Percentiles rank a stretch among this genome's conserved stretches.
Conservation (phyloP, 2,113 vertebrate species). For the Tympanuchus pallidicinctus region DNA sequence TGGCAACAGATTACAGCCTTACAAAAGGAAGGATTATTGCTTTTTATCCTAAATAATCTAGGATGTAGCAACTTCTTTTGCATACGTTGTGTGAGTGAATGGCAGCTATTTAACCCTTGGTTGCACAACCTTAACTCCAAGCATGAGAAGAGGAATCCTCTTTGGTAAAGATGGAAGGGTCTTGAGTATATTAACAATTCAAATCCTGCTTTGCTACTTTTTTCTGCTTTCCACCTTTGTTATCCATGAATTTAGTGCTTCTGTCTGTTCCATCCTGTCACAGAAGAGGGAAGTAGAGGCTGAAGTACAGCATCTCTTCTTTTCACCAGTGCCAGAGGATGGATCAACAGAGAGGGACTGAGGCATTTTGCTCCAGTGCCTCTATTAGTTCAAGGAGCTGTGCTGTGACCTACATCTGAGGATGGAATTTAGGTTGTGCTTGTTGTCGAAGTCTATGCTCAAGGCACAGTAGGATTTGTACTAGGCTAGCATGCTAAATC, state of each 20-base stretch:
- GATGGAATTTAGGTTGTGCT: not conserved
- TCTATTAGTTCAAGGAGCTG: not conserved
- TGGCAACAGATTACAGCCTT: slow-evolving; percentile 41
- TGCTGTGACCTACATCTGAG: not conserved
- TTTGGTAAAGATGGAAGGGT: not conserved
- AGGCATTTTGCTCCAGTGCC: not conserved
- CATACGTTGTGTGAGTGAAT: not conserved
- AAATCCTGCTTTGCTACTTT: not conserved
- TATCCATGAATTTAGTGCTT: not conserved
- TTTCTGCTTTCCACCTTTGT: not conserved
- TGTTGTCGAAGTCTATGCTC: not conserved
- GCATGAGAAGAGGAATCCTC: not conserved
- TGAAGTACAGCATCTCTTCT: not conserved
- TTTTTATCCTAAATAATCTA: slow-evolving; percentile 40
- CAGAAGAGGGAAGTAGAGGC: not conserved
- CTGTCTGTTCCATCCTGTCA: fast-evolving
- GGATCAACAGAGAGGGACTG: not conserved
- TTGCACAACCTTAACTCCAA: not conserved
- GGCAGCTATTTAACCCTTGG: not conserved
- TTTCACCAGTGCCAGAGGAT: not conserved
- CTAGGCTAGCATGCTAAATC: not conserved
- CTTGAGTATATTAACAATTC: not conserved
- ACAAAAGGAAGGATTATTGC: slow-evolving; percentile 19
- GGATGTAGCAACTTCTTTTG: not conserved
- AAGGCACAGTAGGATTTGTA: not conserved